phyloP scores from a whole-genome alignment of 2,113 vertebrate species.

The Thamnophis sirtalis region DNA sequence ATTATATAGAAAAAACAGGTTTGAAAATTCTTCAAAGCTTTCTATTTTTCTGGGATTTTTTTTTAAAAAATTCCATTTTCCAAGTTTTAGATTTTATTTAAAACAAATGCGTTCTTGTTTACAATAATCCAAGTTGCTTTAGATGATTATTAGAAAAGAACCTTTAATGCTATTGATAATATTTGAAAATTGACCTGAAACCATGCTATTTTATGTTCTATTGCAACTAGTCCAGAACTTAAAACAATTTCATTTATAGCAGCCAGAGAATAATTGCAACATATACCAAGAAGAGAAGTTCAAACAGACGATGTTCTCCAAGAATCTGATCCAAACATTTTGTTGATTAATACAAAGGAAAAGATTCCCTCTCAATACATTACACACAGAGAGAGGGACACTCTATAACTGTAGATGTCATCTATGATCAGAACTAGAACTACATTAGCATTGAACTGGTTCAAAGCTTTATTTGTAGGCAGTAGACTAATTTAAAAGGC shows the following conservation, averaged over 20 bases:
- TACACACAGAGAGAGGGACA: neutral
- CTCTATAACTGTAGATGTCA: neutral
- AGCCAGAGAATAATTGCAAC: neutral
- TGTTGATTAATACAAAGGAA: neutral
- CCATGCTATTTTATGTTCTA: neutral
- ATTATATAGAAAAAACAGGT: neutral
- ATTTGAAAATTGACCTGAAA: neutral
- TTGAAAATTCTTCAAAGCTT: neutral
- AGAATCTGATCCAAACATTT: neutral
- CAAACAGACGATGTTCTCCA: neutral
- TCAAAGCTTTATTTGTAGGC: neutral
- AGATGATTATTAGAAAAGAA: neutral
- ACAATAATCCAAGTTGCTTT: neutral
- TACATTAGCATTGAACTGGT: neutral
- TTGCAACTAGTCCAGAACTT: neutral
- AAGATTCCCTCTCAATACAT: neutral
- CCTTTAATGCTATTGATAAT: neutral
- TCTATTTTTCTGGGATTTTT: neutral
- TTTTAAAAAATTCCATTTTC: neutral
- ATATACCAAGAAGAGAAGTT: neutral
- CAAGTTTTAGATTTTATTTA: neutral
- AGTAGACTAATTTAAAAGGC: neutral
- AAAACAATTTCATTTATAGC: neutral
- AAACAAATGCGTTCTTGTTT: neutral
- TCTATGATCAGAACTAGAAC: neutral